These are phyloP conservation scores for Lasioglossum oenotherae DNA, from an alignment of 2,888 invertebrate genomes.

Conservation along the genomic window DNA sequence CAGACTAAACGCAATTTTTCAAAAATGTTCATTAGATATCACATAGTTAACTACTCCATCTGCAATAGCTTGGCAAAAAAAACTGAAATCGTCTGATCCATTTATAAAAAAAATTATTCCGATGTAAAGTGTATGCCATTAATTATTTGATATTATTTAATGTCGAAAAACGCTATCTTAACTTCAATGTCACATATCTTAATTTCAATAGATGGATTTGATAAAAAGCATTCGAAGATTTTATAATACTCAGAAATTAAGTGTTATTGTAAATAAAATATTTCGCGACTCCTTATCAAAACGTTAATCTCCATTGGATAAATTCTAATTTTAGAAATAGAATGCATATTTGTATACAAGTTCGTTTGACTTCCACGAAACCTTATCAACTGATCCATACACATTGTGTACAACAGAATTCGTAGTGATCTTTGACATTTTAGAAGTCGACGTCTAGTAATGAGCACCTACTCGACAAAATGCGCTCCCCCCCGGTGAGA, in stretches of 20 bases:
- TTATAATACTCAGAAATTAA: background rate
- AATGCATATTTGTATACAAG: too few species aligned
- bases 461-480: slow-evolving; percentile 3
- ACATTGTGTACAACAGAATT: background rate
- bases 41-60: too few species aligned
- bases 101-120: too few species aligned
- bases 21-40: too few species aligned
- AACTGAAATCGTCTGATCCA: too few species aligned
- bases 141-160: background rate
- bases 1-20: too few species aligned
- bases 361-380: background rate
- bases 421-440: background rate
- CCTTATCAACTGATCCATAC: background rate
- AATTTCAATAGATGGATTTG: background rate
- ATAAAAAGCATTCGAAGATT: background rate
- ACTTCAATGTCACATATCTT: background rate
- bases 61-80: too few species aligned
- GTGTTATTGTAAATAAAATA: background rate
- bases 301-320: background rate
- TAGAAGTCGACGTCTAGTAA: background rate
- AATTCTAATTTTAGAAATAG: background rate
- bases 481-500: background rate
- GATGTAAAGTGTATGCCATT: too few species aligned
- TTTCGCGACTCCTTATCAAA: background rate
- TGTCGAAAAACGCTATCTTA: background rate